Conservation (phyloP, 2,888 invertebrate genomes). For the Acronicta psi region DNA sequence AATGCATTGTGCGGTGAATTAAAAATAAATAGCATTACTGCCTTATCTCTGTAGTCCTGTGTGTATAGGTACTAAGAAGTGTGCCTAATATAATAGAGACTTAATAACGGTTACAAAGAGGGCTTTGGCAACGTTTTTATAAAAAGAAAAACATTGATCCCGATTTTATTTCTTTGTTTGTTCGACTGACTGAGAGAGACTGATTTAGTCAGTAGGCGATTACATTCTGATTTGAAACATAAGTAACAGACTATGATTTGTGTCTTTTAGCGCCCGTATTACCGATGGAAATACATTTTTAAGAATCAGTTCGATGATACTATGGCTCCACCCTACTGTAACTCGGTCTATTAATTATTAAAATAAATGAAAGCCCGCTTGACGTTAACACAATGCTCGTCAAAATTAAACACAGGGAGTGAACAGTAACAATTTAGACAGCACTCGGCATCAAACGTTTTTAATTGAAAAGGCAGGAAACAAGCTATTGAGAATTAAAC, state of each 20-base stretch:
- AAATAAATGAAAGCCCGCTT: constrained; percentile 3
- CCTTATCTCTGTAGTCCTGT: constrained; percentile 24
- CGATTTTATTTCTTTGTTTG: too few relatives aligned
- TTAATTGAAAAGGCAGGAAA: constrained; percentile 53
- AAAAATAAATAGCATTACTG: constrained; percentile 18
- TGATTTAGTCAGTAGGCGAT: too few relatives aligned
- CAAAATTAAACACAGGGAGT: constrained; percentile 16
- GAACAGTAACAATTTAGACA: constrained; percentile 25
- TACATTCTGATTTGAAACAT: too few relatives aligned
- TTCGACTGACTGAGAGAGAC: too few relatives aligned
- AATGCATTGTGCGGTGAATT: constrained; percentile 29
- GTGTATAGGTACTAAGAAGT: neutral
- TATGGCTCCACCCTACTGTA: neutral
- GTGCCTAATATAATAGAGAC: too few relatives aligned
- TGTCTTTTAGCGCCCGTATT: too few relatives aligned
- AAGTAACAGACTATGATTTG: too few relatives aligned
- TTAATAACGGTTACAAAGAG: too few relatives aligned
- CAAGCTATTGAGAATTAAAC: constrained; percentile 42
- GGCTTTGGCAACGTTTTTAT: too few relatives aligned
- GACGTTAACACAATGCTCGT: constrained; percentile 6
- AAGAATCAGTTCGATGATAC: too few relatives aligned
- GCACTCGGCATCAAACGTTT: constrained; percentile 14
- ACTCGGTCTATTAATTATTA: neutral
- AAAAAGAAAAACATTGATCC: too few relatives aligned
- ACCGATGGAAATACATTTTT: too few relatives aligned